phyloP scores from a whole-genome alignment of 2,888 invertebrate species.

The Tethea ocularis region DNA sequence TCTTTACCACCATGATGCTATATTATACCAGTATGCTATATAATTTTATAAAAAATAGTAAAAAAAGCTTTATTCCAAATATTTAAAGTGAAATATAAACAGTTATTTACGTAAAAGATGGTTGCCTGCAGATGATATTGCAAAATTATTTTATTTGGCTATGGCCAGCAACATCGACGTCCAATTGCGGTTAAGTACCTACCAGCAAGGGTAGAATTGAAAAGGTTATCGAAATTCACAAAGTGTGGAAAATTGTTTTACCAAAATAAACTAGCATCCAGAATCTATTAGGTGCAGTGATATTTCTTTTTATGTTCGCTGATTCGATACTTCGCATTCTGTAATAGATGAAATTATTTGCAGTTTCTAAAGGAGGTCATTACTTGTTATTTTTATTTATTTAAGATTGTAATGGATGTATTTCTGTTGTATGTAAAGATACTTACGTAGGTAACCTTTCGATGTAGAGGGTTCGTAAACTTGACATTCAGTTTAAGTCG shows the following conservation, averaged over 20 bases:
- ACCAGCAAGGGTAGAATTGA: not conserved
- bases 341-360: not conserved
- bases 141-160: not conserved
- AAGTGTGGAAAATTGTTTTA: constrained; percentile 20
- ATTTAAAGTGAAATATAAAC: not conserved
- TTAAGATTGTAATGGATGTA: not conserved
- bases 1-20: too few species aligned
- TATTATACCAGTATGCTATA: too few species aligned
- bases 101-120: not conserved
- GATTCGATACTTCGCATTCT: not conserved
- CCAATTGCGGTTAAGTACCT: not conserved
- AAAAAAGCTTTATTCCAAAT: too few species aligned
- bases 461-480: not conserved
- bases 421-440: not conserved
- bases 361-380: not conserved
- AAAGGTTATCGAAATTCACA: constrained; percentile 13
- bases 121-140: not conserved
- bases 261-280: too few species aligned
- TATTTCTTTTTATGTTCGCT: not conserved
- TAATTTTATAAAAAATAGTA: too few species aligned
- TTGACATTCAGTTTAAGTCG: not conserved
- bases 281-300: not conserved
- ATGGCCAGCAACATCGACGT: not conserved
- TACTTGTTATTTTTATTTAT: too few species aligned
- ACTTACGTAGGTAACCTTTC: not conserved